These are phyloP conservation scores for Taeniopygia guttata DNA, from an alignment of 2,797 vertebrate genomes.

Conservation along the genomic window DNA sequence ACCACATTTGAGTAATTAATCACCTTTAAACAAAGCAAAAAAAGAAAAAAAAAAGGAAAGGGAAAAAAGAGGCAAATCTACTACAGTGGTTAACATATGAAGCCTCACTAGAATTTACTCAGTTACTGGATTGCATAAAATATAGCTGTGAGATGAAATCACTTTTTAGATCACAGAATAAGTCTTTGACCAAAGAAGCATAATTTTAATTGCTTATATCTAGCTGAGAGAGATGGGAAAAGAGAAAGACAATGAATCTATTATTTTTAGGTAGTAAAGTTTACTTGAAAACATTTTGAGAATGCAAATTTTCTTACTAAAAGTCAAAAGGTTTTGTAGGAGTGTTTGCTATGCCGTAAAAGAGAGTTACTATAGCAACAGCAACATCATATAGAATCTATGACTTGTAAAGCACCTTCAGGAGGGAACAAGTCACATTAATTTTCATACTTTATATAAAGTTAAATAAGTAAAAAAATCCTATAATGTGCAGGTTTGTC, in stretches of 20 bases:
- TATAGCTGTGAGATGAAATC: not conserved
- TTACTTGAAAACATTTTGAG: constrained; percentile 45
- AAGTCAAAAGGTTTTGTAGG: constrained; percentile 39
- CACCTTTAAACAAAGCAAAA: constrained; percentile 49
- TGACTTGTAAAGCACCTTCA: constrained; percentile 48
- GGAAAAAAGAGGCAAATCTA: not conserved
- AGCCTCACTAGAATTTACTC: constrained; percentile 32
- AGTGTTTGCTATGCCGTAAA: constrained; percentile 54
- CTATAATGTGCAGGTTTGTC: not conserved
- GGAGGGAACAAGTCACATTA: constrained; percentile 37
- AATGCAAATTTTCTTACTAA: constrained; percentile 38
- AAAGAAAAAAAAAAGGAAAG: not conserved
- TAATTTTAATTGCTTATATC: constrained; percentile 30
- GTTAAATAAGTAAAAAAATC: constrained; percentile 12
- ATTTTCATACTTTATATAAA: constrained; percentile 57
- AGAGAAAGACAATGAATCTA: not conserved
- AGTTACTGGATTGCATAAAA: constrained; percentile 27
- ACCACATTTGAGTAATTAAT: constrained; percentile 66
- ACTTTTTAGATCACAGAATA: constrained; percentile 3
- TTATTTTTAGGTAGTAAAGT: constrained; percentile 44
- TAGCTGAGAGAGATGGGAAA: not conserved
- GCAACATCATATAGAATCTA: constrained; percentile 53
- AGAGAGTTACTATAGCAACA: constrained; percentile 71
- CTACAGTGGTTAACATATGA: constrained; percentile 21
- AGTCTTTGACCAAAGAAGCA: constrained; percentile 1